A percentile compares a stretch with the other conserved stretches of the same genome.
These are phyloP conservation scores for Echiichthys vipera DNA, from an alignment of 2,797 vertebrate species.

Conservation along the genomic window DNA sequence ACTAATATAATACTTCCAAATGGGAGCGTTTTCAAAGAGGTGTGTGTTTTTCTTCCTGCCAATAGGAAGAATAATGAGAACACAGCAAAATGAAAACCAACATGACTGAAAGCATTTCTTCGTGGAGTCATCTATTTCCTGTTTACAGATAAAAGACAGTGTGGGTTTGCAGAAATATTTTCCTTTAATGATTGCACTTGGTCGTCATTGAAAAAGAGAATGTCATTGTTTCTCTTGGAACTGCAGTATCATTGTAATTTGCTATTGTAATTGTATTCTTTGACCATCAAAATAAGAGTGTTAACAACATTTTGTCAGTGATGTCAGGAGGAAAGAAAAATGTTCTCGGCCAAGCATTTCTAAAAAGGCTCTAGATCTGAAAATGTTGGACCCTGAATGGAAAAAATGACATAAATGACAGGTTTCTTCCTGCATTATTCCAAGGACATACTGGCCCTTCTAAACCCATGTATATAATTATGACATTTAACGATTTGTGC, in stretches of 20 bases:
- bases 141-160: slow-evolving; percentile 2
- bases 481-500: background rate
- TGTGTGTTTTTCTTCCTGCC: background rate
- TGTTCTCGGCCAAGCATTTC: background rate
- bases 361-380: background rate
- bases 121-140: too few relatives aligned
- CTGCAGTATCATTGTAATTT: background rate
- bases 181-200: background rate
- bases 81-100: background rate
- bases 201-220: background rate
- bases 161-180: background rate
- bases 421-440: background rate
- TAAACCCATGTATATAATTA: background rate
- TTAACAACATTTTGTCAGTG: background rate
- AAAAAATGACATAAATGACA: background rate
- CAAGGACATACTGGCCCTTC: background rate
- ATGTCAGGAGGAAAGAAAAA: background rate
- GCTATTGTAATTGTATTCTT: background rate
- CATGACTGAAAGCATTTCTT: background rate
- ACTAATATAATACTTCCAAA: slow-evolving; percentile 10
- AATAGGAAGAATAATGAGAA: background rate
- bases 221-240: background rate
- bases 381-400: background rate
- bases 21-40: background rate
- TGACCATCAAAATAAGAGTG: background rate